Evolutionary conservation across 2,797 vertebrate genomes (phyloP).

Genomic region (Ciconia nigra): DNA sequence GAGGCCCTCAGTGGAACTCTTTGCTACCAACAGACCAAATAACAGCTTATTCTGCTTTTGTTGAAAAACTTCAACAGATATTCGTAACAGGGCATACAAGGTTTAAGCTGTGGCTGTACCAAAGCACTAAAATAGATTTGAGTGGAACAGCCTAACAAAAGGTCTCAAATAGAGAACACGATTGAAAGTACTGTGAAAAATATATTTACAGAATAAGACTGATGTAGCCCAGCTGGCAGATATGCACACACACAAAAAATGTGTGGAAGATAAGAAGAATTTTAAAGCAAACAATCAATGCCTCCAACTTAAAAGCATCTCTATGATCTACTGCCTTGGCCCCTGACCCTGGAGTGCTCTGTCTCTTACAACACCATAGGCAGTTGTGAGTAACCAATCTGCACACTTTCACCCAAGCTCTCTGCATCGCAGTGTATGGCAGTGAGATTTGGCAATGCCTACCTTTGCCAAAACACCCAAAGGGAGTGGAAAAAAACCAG

Average conservation of each 20-base stretch:
- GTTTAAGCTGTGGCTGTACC: not conserved
- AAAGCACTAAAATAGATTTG: not conserved
- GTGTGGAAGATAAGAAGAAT: not conserved
- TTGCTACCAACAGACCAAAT: not conserved
- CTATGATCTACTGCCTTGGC: not conserved
- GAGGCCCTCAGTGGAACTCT: not conserved
- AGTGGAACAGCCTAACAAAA: not conserved
- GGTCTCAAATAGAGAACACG: not conserved
- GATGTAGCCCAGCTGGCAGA: slow-evolving; percentile 1
- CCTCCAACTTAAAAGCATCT: not conserved
- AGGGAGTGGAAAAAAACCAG: not conserved
- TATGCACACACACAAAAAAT: accelerated
- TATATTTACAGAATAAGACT: not conserved
- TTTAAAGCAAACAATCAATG: not conserved
- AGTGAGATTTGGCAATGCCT: not conserved
- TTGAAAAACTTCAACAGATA: not conserved
- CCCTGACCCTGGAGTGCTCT: not conserved
- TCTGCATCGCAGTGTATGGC: accelerated
- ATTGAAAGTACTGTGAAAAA: not conserved
- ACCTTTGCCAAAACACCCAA: not conserved
- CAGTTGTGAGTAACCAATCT: not conserved
- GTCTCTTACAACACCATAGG: not conserved
- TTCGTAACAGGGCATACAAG: not conserved
- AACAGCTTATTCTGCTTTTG: not conserved
- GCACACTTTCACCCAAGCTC: not conserved